Percentiles rank a stretch among this genome's conserved stretches.
Conservation (phyloP, 2,888 invertebrate species). For the Hoplodrina blanda region DNA sequence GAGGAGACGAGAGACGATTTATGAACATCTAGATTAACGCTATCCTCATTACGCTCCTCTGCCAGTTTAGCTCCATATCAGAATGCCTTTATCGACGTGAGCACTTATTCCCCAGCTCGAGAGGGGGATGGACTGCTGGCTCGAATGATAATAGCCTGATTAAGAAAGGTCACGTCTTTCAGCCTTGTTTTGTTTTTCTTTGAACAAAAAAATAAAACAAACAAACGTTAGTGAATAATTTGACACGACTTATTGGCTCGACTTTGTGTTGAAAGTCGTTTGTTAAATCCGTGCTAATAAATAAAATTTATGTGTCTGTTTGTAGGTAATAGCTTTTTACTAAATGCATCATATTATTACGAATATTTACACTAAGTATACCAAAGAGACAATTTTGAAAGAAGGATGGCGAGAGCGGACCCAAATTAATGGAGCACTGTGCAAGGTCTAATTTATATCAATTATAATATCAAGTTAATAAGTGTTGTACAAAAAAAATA, state of each 20-base stretch:
- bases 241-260: neutral
- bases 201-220: constrained; percentile 61
- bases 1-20: constrained; percentile 73
- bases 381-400: too few relatives aligned
- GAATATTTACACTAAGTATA: too few relatives aligned
- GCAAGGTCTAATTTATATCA: too few relatives aligned
- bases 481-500: too few relatives aligned
- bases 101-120: constrained; percentile 58
- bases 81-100: constrained; percentile 70
- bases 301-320: too few relatives aligned
- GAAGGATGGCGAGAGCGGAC: too few relatives aligned
- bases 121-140: constrained; percentile 69
- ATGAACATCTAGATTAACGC: constrained; percentile 81
- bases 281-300: neutral
- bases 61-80: constrained; percentile 66
- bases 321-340: too few relatives aligned
- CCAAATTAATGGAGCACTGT: too few relatives aligned
- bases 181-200: constrained; percentile 67
- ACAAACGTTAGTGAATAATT: constrained; percentile 55
- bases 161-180: constrained; percentile 82
- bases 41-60: constrained; percentile 68
- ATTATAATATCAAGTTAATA: too few relatives aligned
- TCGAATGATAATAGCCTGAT: constrained; percentile 86
- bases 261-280: neutral
- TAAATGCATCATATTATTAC: too few relatives aligned